A percentile compares a stretch with the other conserved stretches of the same genome.
These are phyloP conservation scores for Aspidiotus destructor DNA, from an alignment of 2,888 invertebrate species.

Conservation along the genomic window DNA sequence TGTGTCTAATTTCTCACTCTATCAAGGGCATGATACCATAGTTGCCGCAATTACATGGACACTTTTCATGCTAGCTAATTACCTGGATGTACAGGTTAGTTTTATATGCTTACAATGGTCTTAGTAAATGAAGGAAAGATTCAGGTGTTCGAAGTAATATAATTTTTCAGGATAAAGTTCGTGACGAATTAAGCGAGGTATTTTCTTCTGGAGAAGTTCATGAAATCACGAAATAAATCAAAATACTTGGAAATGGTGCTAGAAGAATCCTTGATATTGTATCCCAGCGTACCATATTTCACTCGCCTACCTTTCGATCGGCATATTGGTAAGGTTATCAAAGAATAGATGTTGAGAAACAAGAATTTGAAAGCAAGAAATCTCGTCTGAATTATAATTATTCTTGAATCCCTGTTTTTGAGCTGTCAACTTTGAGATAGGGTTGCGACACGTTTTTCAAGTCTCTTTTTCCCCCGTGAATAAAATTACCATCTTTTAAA, in stretches of 20 bases:
- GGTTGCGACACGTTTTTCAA: too few species aligned
- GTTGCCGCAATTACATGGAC: conserved; percentile 46
- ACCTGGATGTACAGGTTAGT: conserved; percentile 43
- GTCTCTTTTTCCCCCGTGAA: too few species aligned
- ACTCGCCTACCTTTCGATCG: conserved; percentile 36
- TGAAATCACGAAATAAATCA: conserved; percentile 36
- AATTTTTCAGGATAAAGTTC: conserved; percentile 35
- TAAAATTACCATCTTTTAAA: too few species aligned
- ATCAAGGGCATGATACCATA: conserved; percentile 49
- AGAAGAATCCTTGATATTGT: conserved; percentile 38
- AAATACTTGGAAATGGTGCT: conserved; percentile 38
- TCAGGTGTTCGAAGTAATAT: background rate
- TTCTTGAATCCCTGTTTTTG: too few species aligned
- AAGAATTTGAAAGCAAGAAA: too few species aligned
- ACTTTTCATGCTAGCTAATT: conserved; percentile 44
- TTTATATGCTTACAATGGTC: background rate
- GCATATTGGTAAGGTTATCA: conserved; percentile 15
- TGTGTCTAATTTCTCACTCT: too few species aligned
- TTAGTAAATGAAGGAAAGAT: too few species aligned
- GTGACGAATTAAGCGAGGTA: conserved; percentile 35
- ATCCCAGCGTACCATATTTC: conserved; percentile 39
- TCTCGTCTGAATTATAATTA: too few species aligned
- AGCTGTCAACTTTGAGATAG: too few species aligned
- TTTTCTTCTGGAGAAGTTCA: conserved; percentile 36
- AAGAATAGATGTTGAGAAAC: too few species aligned